Base-by-base conservation (phyloP, 2,888 invertebrate species). In the Yponomeuta malinellus region DNA sequence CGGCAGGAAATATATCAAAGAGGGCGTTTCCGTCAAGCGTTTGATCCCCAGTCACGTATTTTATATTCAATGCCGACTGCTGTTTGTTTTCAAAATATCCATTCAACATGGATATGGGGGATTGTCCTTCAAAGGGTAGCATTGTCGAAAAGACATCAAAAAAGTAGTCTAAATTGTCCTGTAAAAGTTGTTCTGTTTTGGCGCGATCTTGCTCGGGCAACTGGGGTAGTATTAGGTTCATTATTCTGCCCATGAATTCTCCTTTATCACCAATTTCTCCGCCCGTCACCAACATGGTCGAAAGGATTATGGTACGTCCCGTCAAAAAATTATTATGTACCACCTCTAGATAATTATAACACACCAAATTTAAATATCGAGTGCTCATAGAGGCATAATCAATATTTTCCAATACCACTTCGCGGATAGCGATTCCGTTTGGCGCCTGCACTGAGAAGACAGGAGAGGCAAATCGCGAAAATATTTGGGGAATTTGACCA, bases 51-150 rank as follows among this genome's bases (percentile, higher is more conserved):
- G 59, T 59, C 59, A 59, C 59, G 59, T 59, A 59, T n/a, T 59
- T 59, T 0, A 59, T 59, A 0, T 59, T 59, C 59, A 59, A n/a
- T 10, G 59, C 59, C 12, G 59, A 59, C 1, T 59, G 59, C 0
- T 59, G 59, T n/a, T 59, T 59, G 59, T 59, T 59, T n/a, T 59
- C 59, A n/a, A 59, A 59, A 59, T 59, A 59, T 10, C 59, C 59
- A 59, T n/a, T 59, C 59, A 59, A n/a, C 59, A 59, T 59, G 59
- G 59, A 59, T 10, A 59, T 59, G 10, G 59, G 59, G 2, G 59
- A 59, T n/a, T 59, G 59, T n/a, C 59, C 59, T n/a, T 59, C 59
- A 59, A 59, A 59, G 59, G 59, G 59, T 0, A 59, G 59, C 59
- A 59, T 10, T 59, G 59, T 59, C 59, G 59, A 59, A 59, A 59